Evolutionary conservation across 92 coral and sea anemone genomes (phyloP), one percentile per base, ranked within the genome.

Genomic region (Heteractis magnifica): DNA sequence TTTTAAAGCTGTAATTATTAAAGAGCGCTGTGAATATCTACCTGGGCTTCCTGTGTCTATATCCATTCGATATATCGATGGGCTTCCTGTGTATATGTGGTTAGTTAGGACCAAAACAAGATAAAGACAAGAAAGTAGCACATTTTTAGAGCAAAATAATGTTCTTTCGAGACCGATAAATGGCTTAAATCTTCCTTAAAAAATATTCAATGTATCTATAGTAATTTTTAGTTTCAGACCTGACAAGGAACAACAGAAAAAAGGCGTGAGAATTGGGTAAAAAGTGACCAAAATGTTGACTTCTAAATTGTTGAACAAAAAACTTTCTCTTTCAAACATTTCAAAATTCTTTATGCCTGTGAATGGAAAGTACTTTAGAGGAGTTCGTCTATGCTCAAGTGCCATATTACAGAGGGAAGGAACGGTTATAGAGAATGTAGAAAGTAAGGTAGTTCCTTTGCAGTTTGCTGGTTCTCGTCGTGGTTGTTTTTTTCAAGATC

Each of bases 401-500:
- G 59, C 60, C 21, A 51, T 49, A 56, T 52, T 59, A 23, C 59
- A 48, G 62, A 12, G 13, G 48, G 18, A 58, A 0, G 49, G 6
- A 78, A 4, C 64, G 19, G 52, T 11, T 4, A 53, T 3, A 77
- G 41, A 50, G 11, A 71, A 49, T 3, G 51, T 10, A 41, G 85
- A 52, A 13, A 65, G 18, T 74, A 81, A 51, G 49, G n/a, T 71
- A 20, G 53, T 8, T 72, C 51, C 53, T 4, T 18, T 23, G 13
- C 80, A 50, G 6, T 82, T 83, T 78, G 82, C 90, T 41, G 89
- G 90, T 49, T 86, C 97, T 23, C 87, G 89, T 49, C 88, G 92
- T 18, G 98, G 95, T 4, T 83, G 87, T 10, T 95, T 93, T 83
- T 93, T 85, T 55, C 98, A 95, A 88, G 93, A 88, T 2, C 87